Percentiles rank a stretch among this genome's conserved stretches.
Conservation (phyloP, 2,797 vertebrate genomes). For the Macroramphosus scolopax region DNA sequence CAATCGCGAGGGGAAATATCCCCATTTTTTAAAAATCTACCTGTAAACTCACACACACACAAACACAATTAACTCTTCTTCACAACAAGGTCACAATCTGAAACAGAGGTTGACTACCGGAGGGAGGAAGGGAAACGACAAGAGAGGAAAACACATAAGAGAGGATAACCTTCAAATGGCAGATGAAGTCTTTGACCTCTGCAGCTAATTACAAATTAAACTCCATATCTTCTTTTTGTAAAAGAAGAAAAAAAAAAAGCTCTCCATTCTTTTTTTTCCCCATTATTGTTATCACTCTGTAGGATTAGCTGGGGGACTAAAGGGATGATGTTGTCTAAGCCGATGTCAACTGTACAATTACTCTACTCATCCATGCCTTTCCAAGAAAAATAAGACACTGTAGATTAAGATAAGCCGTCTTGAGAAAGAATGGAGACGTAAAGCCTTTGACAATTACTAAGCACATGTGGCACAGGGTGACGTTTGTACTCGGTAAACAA, state of each 20-base stretch:
- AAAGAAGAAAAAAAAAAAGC: slow-evolving; percentile 40
- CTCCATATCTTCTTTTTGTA: slow-evolving; percentile 68
- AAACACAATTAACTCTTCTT: slow-evolving; percentile 52
- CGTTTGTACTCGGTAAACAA: slow-evolving; percentile 75
- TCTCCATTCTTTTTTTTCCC: slow-evolving; percentile 57
- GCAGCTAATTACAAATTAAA: slow-evolving; percentile 74
- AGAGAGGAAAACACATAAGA: slow-evolving; percentile 20
- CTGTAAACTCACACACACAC: slow-evolving; percentile 8
- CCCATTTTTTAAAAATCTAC: slow-evolving; percentile 30
- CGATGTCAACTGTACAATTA: slow-evolving; percentile 77
- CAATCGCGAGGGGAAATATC: slow-evolving; percentile 53
- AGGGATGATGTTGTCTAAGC: slow-evolving; percentile 76
- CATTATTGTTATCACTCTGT: slow-evolving; percentile 74
- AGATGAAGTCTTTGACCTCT: slow-evolving; percentile 66
- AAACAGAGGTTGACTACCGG: slow-evolving; percentile 48
- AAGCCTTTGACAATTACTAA: slow-evolving; percentile 79
- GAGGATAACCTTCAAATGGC: slow-evolving; percentile 62
- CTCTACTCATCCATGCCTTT: slow-evolving; percentile 64
- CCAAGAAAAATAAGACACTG: slow-evolving; percentile 67
- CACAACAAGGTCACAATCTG: slow-evolving; percentile 62
- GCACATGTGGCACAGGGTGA: slow-evolving; percentile 54
- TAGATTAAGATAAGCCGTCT: slow-evolving; percentile 62
- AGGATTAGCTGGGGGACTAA: slow-evolving; percentile 75
- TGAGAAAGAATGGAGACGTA: slow-evolving; percentile 58
- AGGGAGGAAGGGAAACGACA: slow-evolving; percentile 19